These are phyloP conservation scores for Sycophila texana DNA, from an alignment of 2,888 invertebrate genomes.

Conservation along the genomic window DNA sequence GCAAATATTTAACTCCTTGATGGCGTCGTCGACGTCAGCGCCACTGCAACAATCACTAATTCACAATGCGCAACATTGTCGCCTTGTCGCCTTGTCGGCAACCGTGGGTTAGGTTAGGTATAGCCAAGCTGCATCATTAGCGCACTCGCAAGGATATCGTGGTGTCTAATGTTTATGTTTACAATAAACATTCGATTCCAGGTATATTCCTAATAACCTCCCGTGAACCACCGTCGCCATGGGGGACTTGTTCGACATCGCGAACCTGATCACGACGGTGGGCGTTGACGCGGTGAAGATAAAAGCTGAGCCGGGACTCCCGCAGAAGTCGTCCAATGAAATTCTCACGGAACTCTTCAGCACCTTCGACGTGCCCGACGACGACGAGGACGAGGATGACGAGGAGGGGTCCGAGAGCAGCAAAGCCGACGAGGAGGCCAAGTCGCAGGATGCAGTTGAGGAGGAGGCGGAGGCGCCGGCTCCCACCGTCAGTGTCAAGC, in stretches of 20 bases:
- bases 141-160: too few relatives aligned
- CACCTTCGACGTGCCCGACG: constrained; percentile 79
- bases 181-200: too few relatives aligned
- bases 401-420: constrained; percentile 61
- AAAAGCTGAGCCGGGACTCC: constrained; percentile 72
- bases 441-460: constrained; percentile 67
- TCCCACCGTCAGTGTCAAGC: constrained; percentile 39
- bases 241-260: constrained; percentile 73
- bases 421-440: constrained; percentile 35
- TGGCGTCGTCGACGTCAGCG: too few relatives aligned
- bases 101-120: too few relatives aligned
- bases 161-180: too few relatives aligned
- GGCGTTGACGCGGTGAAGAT: constrained; percentile 73
- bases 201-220: too few relatives aligned
- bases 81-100: too few relatives aligned
- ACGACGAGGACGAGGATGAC: constrained; percentile 50
- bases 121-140: too few relatives aligned
- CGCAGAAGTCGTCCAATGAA: constrained; percentile 84
- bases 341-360: constrained; percentile 89
- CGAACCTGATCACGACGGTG: constrained; percentile 72
- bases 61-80: too few relatives aligned
- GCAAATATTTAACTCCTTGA: too few relatives aligned
- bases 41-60: too few relatives aligned
- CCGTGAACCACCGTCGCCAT: constrained; percentile 56
- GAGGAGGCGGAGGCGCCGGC: constrained; percentile 60